These are phyloP conservation scores for Pempheris klunzingeri DNA, from an alignment of 2,797 vertebrate species.

Conservation along the genomic window DNA sequence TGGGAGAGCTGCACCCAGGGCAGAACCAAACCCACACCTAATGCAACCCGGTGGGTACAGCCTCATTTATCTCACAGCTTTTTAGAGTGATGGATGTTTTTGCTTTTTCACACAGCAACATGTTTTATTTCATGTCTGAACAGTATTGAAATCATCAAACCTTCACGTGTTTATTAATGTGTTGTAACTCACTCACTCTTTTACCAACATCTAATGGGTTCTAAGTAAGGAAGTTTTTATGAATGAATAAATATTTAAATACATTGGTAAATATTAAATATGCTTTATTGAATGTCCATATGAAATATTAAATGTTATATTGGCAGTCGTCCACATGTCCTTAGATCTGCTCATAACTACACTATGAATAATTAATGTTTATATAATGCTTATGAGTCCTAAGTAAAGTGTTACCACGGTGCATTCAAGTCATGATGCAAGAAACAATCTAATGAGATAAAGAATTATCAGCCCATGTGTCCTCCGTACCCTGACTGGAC, in stretches of 20 bases:
- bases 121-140: rapidly evolving
- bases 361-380: background rate
- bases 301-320: background rate
- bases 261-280: background rate
- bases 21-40: slow-evolving; percentile 89
- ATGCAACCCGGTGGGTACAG: slow-evolving; percentile 88
- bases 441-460: background rate
- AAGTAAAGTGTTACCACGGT: background rate
- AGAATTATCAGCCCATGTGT: too few species aligned
- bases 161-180: background rate
- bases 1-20: slow-evolving; percentile 95
- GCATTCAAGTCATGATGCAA: background rate
- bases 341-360: background rate
- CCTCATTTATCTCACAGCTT: background rate
- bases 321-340: background rate
- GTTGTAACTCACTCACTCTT: too few species aligned
- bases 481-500: too few species aligned
- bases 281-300: background rate
- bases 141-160: background rate
- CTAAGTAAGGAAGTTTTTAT: background rate
- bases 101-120: background rate
- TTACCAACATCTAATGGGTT: too few species aligned
- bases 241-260: background rate
- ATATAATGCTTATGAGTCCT: background rate
- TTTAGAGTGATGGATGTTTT: background rate